A percentile compares a stretch with the other conserved stretches of the same genome.
These are phyloP conservation scores for Acipenser ruthenus DNA, from an alignment of 2,797 vertebrate species.

Conservation along the genomic window DNA sequence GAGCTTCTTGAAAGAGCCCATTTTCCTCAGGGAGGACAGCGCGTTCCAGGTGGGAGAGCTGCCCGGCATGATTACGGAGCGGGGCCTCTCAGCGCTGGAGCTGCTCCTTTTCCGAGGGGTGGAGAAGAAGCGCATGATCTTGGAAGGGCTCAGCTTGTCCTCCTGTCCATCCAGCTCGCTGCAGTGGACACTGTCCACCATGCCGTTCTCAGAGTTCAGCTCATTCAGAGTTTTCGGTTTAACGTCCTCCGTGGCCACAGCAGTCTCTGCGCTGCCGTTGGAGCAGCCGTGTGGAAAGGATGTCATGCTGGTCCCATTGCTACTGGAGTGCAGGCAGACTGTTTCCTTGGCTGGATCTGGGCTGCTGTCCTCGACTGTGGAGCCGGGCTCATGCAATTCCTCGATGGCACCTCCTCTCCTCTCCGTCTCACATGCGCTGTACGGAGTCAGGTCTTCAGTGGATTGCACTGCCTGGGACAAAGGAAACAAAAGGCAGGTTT, in stretches of 20 bases:
- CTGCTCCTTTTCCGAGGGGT: slow-evolving; percentile 56
- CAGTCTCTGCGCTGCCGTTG: slow-evolving; percentile 32
- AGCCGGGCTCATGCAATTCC: slow-evolving; percentile 23
- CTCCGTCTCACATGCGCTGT: slow-evolving; percentile 32
- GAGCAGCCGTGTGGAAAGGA: slow-evolving; percentile 46
- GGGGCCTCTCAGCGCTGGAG: slow-evolving; percentile 47
- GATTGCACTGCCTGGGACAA: slow-evolving; percentile 53
- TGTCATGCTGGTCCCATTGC: slow-evolving; percentile 45
- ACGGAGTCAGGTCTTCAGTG: slow-evolving; percentile 49
- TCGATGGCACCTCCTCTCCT: slow-evolving; percentile 20
- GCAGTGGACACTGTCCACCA: slow-evolving; percentile 15
- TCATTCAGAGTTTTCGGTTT: slow-evolving; percentile 31
- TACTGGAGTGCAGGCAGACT: slow-evolving; percentile 24
- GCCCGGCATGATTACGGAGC: slow-evolving; percentile 49
- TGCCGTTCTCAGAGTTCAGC: slow-evolving; percentile 34
- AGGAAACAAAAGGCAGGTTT: slow-evolving; percentile 25
- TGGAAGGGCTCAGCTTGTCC: slow-evolving; percentile 62
- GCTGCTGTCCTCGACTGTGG: slow-evolving; percentile 33
- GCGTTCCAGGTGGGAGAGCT: slow-evolving; percentile 70
- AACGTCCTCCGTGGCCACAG: slow-evolving; percentile 40
- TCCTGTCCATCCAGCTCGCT: slow-evolving; percentile 42
- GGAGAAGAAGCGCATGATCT: slow-evolving; percentile 77
- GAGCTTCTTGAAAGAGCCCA: slow-evolving; percentile 93
- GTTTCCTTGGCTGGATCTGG: slow-evolving; percentile 45
- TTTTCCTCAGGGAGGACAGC: slow-evolving; percentile 74